Evolutionary conservation across 2,113 vertebrate species (phyloP).

Genomic region (Amphiprion percula): DNA sequence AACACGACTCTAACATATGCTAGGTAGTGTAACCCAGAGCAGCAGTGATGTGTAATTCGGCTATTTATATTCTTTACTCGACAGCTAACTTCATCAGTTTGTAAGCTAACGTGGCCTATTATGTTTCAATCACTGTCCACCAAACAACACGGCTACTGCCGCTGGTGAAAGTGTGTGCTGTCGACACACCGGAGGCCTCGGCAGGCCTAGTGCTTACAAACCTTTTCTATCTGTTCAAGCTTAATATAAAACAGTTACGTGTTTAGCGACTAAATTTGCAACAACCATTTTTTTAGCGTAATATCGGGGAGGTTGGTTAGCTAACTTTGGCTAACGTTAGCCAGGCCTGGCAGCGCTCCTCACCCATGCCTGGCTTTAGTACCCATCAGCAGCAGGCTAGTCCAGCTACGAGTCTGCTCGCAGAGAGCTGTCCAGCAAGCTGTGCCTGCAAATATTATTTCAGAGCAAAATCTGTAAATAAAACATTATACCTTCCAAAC

Average conservation of each 20-base stretch:
- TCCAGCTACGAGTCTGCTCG: background rate
- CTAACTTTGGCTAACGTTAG: slow-evolving; percentile 51
- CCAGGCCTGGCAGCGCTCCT: slow-evolving; percentile 51
- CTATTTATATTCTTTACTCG: too few relatives aligned
- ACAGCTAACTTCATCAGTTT: background rate
- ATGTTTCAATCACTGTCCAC: slow-evolving; percentile 58
- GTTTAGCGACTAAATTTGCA: fast-evolving
- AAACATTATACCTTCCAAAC: slow-evolving; percentile 67
- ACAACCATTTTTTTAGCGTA: background rate
- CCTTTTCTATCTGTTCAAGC: background rate
- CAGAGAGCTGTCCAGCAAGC: background rate
- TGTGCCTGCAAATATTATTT: slow-evolving; percentile 14
- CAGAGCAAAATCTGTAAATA: background rate
- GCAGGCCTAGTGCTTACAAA: slow-evolving; percentile 2
- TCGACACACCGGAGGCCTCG: slow-evolving; percentile 26
- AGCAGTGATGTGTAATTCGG: background rate
- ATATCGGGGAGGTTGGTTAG: background rate
- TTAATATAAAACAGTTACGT: fast-evolving
- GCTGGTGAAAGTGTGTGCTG: slow-evolving; percentile 15
- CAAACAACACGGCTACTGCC: slow-evolving; percentile 41
- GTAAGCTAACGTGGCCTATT: slow-evolving; percentile 52
- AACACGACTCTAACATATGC: background rate
- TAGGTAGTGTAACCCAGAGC: background rate
- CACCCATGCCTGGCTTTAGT: slow-evolving; percentile 44
- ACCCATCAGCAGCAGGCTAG: slow-evolving; percentile 18